Percentiles rank a stretch among this genome's conserved stretches.
Evolutionary conservation across 2,113 vertebrate species (phyloP).

Genomic region (Muscicapa adusta): DNA sequence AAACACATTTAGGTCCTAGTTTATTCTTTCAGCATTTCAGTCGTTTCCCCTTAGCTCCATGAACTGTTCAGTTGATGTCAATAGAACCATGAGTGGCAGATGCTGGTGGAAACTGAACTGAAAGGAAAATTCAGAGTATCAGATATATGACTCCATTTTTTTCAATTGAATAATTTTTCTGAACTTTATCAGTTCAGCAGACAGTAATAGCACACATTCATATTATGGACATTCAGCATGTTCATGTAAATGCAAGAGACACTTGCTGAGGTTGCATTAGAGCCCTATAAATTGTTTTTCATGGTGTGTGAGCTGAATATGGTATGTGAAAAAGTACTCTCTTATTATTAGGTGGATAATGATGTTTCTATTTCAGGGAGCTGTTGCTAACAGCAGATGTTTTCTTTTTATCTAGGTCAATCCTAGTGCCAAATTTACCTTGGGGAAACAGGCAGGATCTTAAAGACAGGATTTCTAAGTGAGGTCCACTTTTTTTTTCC

Average conservation of each 20-base stretch:
- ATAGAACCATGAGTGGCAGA: not conserved
- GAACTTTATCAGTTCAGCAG: slow-evolving; percentile 23
- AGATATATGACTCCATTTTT: not conserved
- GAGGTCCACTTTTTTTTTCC: not conserved
- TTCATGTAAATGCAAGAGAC: not conserved
- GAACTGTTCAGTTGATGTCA: not conserved
- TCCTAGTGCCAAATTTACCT: not conserved
- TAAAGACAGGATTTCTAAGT: not conserved
- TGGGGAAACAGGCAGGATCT: not conserved
- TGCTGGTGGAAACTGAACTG: not conserved
- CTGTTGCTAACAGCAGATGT: not conserved
- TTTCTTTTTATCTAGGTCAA: slow-evolving; percentile 9
- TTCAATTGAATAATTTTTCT: not conserved
- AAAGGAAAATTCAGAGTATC: not conserved
- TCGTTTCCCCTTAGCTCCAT: not conserved
- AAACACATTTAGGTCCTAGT: not conserved
- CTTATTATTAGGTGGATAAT: not conserved
- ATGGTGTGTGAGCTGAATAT: not conserved
- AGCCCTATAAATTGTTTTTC: slow-evolving; percentile 7
- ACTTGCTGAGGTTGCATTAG: not conserved
- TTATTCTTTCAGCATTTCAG: not conserved
- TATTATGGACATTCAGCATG: not conserved
- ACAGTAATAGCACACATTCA: not conserved
- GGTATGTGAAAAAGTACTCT: not conserved
- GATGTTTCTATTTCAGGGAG: not conserved